A percentile compares a stretch with the other conserved stretches of the same genome.
phyloP scores from a whole-genome alignment of 2,113 vertebrate genomes.

The Vicugna pacos region DNA sequence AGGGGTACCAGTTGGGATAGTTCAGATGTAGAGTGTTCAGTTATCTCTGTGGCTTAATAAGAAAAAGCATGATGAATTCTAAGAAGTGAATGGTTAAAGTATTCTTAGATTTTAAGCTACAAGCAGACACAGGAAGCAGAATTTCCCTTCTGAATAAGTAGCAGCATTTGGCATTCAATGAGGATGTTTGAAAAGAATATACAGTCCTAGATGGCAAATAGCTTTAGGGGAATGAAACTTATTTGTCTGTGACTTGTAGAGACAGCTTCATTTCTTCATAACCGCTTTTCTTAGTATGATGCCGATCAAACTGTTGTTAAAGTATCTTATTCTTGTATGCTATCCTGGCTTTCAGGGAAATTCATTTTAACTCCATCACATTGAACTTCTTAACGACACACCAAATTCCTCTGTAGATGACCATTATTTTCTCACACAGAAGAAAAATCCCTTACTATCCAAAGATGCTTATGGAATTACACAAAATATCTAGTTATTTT shows the following conservation, averaged over 20 bases:
- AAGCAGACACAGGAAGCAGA: neutral
- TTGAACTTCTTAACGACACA: constrained; percentile 9
- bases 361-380: neutral
- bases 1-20: neutral
- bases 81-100: neutral
- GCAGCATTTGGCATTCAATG: neutral
- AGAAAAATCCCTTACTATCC: neutral
- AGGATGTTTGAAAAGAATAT: neutral
- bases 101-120: neutral
- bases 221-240: neutral
- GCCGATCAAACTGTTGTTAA: neutral
- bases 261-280: neutral
- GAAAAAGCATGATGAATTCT: neutral
- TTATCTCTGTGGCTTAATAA: neutral
- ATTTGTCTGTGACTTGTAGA: neutral
- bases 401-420: neutral
- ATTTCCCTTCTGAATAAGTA: neutral
- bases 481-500: neutral
- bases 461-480: neutral
- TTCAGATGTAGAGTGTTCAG: neutral
- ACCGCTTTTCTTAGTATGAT: neutral
- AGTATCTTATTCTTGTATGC: neutral
- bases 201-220: neutral
- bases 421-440: neutral
- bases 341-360: neutral